These are phyloP conservation scores for Hyalella azteca DNA, from an alignment of 2,888 invertebrate genomes.

Conservation along the genomic window DNA sequence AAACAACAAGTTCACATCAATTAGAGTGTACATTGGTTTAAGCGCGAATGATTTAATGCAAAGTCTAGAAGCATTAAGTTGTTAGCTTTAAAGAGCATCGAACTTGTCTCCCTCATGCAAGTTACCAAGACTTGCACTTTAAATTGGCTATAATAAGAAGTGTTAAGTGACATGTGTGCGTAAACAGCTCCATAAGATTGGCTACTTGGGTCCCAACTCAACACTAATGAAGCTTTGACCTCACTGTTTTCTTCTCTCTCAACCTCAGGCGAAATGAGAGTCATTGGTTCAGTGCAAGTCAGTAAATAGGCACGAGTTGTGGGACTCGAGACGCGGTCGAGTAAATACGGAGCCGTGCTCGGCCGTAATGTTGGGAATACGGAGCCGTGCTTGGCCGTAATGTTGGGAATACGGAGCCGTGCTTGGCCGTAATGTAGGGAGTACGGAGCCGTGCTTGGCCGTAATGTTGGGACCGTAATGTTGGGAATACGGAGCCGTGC, in stretches of 20 bases:
- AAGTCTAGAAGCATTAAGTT: too few relatives aligned
- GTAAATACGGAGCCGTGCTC: neutral
- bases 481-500: too few relatives aligned
- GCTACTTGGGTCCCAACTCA: slow-evolving; percentile 26
- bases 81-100: too few relatives aligned
- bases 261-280: neutral
- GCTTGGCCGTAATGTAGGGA: too few relatives aligned
- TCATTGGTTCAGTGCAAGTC: slow-evolving; percentile 1
- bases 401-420: too few relatives aligned
- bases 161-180: slow-evolving; percentile 35
- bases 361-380: neutral
- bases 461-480: too few relatives aligned
- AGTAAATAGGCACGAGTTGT: neutral
- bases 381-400: neutral
- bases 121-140: slow-evolving; percentile 1
- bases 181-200: slow-evolving; percentile 12
- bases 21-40: too few relatives aligned
- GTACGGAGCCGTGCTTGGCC: too few relatives aligned
- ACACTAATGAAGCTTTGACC: slow-evolving; percentile 23
- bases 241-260: neutral
- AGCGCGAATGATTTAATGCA: too few relatives aligned
- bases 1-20: too few relatives aligned
- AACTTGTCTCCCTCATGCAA: too few relatives aligned
- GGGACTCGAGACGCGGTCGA: neutral
- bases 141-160: slow-evolving; percentile 16